A percentile compares a stretch with the other conserved stretches of the same genome.
Conservation (phyloP, 2,797 vertebrate species). For the Sebastes kiyomatsui region DNA sequence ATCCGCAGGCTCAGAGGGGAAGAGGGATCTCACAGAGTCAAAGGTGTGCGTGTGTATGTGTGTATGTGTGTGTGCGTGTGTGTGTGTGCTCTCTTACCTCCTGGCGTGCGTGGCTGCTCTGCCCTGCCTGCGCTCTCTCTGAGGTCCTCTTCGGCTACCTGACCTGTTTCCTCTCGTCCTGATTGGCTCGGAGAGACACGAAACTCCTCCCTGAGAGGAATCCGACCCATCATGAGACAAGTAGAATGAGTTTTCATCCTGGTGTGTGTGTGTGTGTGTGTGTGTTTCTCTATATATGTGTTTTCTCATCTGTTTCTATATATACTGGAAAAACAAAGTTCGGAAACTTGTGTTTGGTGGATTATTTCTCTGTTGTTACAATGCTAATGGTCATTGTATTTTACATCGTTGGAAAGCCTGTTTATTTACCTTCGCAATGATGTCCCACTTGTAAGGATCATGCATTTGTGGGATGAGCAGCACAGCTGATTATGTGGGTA, state of each 20-base stretch:
- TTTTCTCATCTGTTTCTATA: background rate
- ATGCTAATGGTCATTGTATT: too few species aligned
- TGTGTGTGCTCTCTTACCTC: constrained; percentile 69
- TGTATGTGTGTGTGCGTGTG: background rate
- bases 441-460: too few species aligned
- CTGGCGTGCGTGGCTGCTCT: constrained; percentile 65
- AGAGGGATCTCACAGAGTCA: constrained; percentile 34
- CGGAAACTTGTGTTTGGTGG: too few species aligned
- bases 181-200: constrained; percentile 63
- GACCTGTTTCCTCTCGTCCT: constrained; percentile 73
- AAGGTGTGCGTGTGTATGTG: constrained; percentile 35
- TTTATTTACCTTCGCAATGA: too few species aligned
- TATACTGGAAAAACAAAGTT: too few species aligned
- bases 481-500: too few species aligned
- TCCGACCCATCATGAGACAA: constrained; percentile 47
- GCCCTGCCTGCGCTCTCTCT: constrained; percentile 72
- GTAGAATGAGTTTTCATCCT: constrained; percentile 35
- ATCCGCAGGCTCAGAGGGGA: constrained; percentile 2
- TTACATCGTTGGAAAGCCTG: too few species aligned
- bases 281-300: background rate
- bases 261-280: background rate
- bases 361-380: too few species aligned
- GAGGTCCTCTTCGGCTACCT: constrained; percentile 79
- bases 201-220: constrained; percentile 67
- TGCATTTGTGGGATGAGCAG: too few species aligned